Percentiles rank a stretch among this genome's conserved stretches.
Evolutionary conservation across 2,888 invertebrate species (phyloP).

Genomic region (Podotricha telesiphe): DNA sequence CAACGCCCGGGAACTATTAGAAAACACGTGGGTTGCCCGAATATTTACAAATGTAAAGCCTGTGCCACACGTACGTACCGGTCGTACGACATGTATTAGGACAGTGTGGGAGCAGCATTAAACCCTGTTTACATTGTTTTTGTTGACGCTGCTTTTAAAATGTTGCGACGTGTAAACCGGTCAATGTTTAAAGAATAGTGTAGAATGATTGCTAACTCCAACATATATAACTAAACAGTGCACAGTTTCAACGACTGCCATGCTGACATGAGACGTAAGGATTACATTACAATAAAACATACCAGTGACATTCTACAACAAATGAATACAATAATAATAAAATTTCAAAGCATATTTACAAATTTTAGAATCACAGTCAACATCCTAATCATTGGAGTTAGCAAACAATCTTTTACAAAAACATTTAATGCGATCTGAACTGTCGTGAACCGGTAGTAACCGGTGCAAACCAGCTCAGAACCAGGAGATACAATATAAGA

Average conservation of each 20-base stretch:
- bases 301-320: neutral
- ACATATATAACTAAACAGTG: neutral
- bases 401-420: constrained; percentile 7
- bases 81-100: neutral
- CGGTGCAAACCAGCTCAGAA: neutral
- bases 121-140: constrained; percentile 21
- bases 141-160: neutral
- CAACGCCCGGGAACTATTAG: constrained; percentile 19
- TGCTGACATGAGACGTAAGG: too few species aligned
- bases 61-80: neutral
- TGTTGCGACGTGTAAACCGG: constrained; percentile 15
- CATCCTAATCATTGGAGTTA: constrained; percentile 4
- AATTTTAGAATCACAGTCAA: neutral
- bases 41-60: constrained; percentile 45
- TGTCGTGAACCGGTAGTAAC: neutral
- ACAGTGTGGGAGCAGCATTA: constrained; percentile 12
- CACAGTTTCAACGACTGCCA: neutral
- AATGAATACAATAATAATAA: constrained; percentile 1
- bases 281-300: neutral
- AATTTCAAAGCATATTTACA: constrained; percentile 1
- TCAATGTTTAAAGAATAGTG: neutral
- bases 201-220: constrained; percentile 15
- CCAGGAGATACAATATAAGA: neutral
- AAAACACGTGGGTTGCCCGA: constrained; percentile 13
- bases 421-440: neutral